Evolutionary conservation across 2,888 invertebrate genomes (phyloP).

Genomic region (Siphlonurus alternatus): DNA sequence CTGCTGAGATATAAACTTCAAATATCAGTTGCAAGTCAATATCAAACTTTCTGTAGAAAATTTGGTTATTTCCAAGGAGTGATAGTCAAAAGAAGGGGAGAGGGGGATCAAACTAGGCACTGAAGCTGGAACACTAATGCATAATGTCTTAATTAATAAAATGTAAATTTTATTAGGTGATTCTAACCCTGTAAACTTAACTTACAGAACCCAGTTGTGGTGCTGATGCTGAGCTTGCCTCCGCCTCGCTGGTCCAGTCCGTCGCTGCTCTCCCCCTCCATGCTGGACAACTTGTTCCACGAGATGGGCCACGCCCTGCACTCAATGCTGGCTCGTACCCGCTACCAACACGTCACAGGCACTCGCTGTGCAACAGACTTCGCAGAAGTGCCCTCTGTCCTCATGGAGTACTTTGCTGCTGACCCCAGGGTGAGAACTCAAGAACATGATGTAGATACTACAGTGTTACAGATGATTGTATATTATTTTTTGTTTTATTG

Average conservation of each 20-base stretch:
- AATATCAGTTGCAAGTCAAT: too few species aligned
- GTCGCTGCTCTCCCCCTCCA: constrained; percentile 61
- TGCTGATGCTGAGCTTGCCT: constrained; percentile 77
- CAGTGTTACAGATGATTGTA: not conserved
- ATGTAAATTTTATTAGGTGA: too few species aligned
- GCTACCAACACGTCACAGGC: constrained; percentile 93
- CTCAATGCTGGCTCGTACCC: constrained; percentile 90
- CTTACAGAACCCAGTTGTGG: constrained; percentile 70
- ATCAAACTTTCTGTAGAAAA: too few species aligned
- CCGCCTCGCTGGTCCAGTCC: constrained; percentile 57
- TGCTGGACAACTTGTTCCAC: constrained; percentile 94
- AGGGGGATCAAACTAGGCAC: too few species aligned
- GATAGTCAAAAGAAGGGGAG: too few species aligned
- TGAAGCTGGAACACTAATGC: too few species aligned
- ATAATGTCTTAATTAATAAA: too few species aligned
- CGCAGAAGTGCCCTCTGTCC: constrained; percentile 95
- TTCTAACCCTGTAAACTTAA: too few species aligned
- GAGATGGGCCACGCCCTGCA: constrained; percentile 99
- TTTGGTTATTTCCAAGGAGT: too few species aligned
- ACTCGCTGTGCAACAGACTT: constrained; percentile 96
- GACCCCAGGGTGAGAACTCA: constrained; percentile 57
- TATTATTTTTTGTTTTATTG: not conserved
- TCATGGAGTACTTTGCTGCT: constrained; percentile 95
- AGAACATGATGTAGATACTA: not conserved
- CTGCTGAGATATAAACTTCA: too few species aligned